Base-by-base conservation (phyloP, 2,797 vertebrate species). In the Macropus fuliginosus region DNA sequence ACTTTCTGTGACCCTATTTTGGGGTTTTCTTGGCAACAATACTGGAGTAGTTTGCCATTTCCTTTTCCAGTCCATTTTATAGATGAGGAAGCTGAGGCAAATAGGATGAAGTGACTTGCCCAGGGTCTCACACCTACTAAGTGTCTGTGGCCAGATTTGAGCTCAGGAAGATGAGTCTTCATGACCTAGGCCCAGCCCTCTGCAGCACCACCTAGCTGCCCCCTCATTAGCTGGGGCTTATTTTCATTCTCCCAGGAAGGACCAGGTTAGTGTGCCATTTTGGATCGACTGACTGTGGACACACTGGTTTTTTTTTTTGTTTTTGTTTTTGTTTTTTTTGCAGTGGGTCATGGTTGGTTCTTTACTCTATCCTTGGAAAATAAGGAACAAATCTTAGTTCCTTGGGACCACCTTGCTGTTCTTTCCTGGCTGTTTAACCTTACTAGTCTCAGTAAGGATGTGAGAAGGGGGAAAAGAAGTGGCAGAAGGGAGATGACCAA, bases 341-440 rank as follows among this genome's bases (percentile, higher is more conserved):
- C 27, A 92, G 56, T 21, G 94, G 24, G 27, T 46, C 56, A 57
- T 40, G 8, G 57, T 40, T 92, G 55, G 94, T 91, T 93, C 95
- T 46, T 13, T 92, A 66, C 34, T 94, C 57, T 40, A 74, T 29
- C 1, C 5, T 94, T 92, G 93, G 87, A 28, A 94, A 57, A n/a
- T 56, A 95, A 93, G 91, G 2, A 56, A 93, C 52, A 87, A 40
- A 4, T 56, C 31, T 95, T 14, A 87, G 31, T 40, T 96, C 27
- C 10, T 93, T 91, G 27, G 94, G 56, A 96, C 66, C 90, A 54
- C 56, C 11, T n/a, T 93, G 96, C 10, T 91, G 18, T 94, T 92
- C 62, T 95, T 95, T 92, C 93, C 52, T 24, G 91, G 46, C 55
- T 55, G 89, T 87, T 56, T 89, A 74, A 62, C 62, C 13, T 91